Conservation (phyloP, 2,797 vertebrate genomes). For the Spinibarbus caldwelli region DNA sequence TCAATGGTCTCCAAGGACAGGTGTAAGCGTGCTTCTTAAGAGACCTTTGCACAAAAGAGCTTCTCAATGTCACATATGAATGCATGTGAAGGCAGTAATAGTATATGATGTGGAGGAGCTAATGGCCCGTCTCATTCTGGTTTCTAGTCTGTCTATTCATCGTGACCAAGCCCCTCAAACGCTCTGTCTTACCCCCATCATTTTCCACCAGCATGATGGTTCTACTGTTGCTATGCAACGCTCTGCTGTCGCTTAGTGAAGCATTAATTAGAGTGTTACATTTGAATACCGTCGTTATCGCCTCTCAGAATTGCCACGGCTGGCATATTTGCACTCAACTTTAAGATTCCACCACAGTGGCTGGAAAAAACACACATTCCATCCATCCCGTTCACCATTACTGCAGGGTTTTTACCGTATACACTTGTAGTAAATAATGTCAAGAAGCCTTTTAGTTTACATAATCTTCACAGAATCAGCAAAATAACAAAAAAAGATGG, state of each 20-base stretch:
- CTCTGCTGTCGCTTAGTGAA: conserved; percentile 50
- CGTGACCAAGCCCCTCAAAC: conserved; percentile 10
- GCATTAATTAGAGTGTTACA: conserved; percentile 57
- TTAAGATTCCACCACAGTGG: conserved; percentile 32
- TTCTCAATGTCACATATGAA: conserved; percentile 12
- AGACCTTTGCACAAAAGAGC: neutral
- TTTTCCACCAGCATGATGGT: conserved; percentile 42
- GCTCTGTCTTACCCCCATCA: conserved; percentile 26
- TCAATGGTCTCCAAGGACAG: conserved; percentile 1
- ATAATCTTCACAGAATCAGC: neutral
- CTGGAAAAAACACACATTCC: neutral
- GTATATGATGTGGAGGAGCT: conserved; percentile 16
- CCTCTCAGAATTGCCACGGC: conserved; percentile 21
- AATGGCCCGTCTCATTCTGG: conserved; percentile 34
- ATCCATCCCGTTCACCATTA: neutral
- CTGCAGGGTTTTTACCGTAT: neutral
- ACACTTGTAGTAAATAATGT: neutral
- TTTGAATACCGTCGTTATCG: conserved; percentile 56
- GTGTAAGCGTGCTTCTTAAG: conserved; percentile 4
- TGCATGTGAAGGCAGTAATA: neutral
- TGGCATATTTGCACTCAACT: conserved; percentile 47
- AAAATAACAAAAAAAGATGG: neutral
- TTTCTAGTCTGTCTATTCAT: conserved; percentile 44
- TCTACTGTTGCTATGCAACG: conserved; percentile 61
- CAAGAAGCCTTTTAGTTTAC: neutral